A percentile compares a stretch with the other conserved stretches of the same genome.
These are phyloP conservation scores for Pristiophorus japonicus DNA, from an alignment of 2,113 vertebrate genomes.

Conservation along the genomic window DNA sequence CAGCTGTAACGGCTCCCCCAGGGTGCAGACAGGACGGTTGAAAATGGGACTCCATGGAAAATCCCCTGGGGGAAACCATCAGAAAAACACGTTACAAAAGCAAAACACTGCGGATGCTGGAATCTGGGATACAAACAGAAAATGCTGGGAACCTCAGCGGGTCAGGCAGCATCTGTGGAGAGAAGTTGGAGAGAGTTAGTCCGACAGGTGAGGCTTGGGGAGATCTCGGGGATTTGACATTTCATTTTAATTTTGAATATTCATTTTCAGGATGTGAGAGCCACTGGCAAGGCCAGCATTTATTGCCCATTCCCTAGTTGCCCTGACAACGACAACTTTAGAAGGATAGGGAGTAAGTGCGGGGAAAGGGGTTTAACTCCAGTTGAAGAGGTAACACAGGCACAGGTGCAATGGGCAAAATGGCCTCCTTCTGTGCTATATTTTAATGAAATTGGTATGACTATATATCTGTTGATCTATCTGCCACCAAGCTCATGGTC, in stretches of 20 bases:
- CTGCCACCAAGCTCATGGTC: no score
- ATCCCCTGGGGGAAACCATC: background rate
- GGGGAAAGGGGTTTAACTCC: background rate
- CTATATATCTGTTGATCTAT: background rate
- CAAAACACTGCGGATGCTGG: no score
- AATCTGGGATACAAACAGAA: no score
- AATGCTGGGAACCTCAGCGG: no score
- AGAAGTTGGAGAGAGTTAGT: background rate
- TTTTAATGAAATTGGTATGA: background rate
- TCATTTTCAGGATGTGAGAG: background rate
- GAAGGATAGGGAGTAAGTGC: background rate
- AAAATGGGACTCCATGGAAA: constrained; percentile 32
- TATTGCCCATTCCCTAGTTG: background rate
- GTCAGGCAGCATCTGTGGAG: no score
- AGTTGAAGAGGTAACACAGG: background rate
- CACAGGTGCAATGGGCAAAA: background rate
- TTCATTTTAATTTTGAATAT: background rate
- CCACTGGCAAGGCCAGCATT: background rate
- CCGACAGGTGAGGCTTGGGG: background rate
- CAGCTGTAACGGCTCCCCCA: constrained; percentile 24
- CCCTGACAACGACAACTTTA: background rate
- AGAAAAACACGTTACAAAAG: no score
- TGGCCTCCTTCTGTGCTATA: background rate
- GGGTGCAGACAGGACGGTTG: constrained; percentile 31
- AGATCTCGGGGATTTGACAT: background rate